These are phyloP conservation scores for Antennarius maculatus DNA, from an alignment of 2,797 vertebrate species.

Conservation along the genomic window DNA sequence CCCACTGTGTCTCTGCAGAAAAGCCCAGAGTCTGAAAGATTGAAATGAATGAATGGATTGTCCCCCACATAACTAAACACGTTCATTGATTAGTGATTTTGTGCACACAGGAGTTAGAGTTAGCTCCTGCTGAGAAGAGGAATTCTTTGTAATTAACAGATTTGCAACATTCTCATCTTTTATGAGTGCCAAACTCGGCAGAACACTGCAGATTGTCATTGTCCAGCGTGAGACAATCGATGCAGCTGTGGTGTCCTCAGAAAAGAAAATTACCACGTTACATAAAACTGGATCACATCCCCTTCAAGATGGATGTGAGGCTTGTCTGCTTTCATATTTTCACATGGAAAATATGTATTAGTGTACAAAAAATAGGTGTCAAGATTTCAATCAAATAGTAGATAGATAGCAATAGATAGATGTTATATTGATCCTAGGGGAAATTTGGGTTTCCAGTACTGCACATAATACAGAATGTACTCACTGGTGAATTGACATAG, in stretches of 20 bases:
- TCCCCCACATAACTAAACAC: conserved; percentile 69
- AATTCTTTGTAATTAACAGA: conserved; percentile 70
- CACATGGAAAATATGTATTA: conserved; percentile 18
- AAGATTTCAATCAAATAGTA: background rate
- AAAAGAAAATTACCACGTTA: conserved; percentile 55
- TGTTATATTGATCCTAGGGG: too few relatives aligned
- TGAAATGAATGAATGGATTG: conserved; percentile 68
- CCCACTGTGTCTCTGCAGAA: conserved; percentile 26
- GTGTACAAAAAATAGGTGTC: background rate
- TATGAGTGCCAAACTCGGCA: conserved; percentile 43
- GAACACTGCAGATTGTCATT: conserved; percentile 45
- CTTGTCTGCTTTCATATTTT: conserved; percentile 10
- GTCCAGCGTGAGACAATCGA: conserved; percentile 56
- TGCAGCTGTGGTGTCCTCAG: conserved; percentile 32
- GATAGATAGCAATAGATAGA: too few relatives aligned
- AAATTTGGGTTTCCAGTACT: too few relatives aligned
- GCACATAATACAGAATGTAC: too few relatives aligned
- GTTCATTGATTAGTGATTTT: conserved; percentile 78
- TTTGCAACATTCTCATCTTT: conserved; percentile 61
- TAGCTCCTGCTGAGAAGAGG: conserved; percentile 62
- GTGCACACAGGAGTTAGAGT: conserved; percentile 63
- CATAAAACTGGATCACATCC: conserved; percentile 37
- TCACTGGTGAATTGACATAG: too few relatives aligned
- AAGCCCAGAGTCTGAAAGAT: conserved; percentile 48
- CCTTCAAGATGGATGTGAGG: conserved; percentile 32